Evolutionary conservation across 2,797 vertebrate species (phyloP).

Genomic region (Pseudocheirus occidentalis): DNA sequence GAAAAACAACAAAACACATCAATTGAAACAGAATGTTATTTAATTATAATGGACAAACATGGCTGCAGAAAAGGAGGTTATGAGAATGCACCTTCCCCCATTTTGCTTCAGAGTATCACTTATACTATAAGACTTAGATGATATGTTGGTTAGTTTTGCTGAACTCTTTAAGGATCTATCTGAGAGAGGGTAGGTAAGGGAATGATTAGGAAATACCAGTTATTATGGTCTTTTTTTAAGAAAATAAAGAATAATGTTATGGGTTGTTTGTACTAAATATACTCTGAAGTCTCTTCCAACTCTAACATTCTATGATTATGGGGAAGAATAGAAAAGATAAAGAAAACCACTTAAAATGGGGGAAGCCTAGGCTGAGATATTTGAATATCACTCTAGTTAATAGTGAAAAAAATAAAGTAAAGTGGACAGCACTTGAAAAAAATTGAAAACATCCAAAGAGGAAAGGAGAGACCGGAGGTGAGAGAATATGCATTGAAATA

Average conservation of each 20-base stretch:
- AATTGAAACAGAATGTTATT: not conserved
- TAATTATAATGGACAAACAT: not conserved
- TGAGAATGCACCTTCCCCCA: not conserved
- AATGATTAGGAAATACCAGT: not conserved
- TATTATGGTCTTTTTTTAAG: not conserved
- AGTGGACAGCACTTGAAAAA: not conserved
- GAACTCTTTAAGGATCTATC: not conserved
- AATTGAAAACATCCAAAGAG: not conserved
- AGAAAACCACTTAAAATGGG: not conserved
- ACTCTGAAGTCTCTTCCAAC: not conserved
- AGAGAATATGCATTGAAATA: not conserved
- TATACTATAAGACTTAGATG: not conserved
- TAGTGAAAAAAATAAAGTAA: not conserved
- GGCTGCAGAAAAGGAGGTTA: not conserved
- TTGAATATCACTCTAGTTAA: rapidly evolving
- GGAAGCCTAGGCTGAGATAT: not conserved
- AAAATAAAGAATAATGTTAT: not conserved
- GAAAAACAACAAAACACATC: not conserved
- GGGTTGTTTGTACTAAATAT: not conserved
- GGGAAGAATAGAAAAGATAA: not conserved
- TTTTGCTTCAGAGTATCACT: not conserved
- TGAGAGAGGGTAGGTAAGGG: not conserved
- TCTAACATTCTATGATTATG: not conserved
- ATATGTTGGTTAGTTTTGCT: not conserved
- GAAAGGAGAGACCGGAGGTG: not conserved